Evolutionary conservation across 2,113 vertebrate genomes (phyloP), one percentile per base, ranked within the genome.

Genomic region (Tinamus guttatus): DNA sequence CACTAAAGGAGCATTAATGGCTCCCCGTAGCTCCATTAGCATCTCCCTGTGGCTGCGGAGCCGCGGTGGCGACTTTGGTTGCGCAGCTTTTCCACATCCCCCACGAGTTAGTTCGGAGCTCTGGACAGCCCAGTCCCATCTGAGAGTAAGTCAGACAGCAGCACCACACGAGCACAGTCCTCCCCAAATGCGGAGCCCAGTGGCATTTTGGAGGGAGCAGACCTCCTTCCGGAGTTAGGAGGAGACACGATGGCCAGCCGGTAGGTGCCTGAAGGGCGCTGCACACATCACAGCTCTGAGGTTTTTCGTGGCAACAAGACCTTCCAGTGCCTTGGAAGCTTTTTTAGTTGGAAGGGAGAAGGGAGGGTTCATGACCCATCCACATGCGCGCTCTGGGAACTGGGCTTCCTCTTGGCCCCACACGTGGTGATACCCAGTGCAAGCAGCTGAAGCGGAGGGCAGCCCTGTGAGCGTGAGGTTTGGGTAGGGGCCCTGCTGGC

Each of bases 21-120:
- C 73, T 94, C 88, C 58, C 77, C 60, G 41, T 88, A 83, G 49
- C 52, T 93, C 83, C 80, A 68, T 86, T 90, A 86, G 70, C 76
- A 67, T 88, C 51, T 91, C 4, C 1, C 87, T 77, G 80, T 77
- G 80, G 70, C 85, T 96, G 60, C 88, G 24, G 77, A 78, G 86
- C 51, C 0, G 0, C 4, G 5, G 51, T 5, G 2, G 60, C 93
- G 80, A 90, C 85, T 81, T 5, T 1, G 5, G 24, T 63, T 76
- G 81, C 58, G 89, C 70, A 85, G 90, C 92, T 91, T 94, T 90
- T 90, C 92, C 90, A 86, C 52, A 5, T 68, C 60, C 17, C 45
- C 73, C 79, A 3, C 78, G 45, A 20, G 77, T 71, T 74, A 41
- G 27, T 45, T 85, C 63, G 54, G 68, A 38, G 45, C 64, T 71